Conservation (phyloP, 2,888 invertebrate species). For the Asteroscopus sphinx region DNA sequence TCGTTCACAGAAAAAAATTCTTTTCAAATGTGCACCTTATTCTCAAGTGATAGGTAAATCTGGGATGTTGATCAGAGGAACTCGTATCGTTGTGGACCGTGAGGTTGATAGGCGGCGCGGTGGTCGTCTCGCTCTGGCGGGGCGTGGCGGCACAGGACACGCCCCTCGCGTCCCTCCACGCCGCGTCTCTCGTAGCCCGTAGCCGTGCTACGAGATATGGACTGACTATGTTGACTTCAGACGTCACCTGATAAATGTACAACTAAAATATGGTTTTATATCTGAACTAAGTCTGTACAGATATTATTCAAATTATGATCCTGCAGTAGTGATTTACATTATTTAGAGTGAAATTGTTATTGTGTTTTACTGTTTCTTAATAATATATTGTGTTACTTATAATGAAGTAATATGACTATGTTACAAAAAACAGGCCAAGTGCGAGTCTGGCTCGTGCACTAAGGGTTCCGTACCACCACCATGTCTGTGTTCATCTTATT, state of each 20-base stretch:
- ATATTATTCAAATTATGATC: neutral
- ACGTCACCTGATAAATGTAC: constrained; percentile 38
- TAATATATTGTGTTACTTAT: too few species aligned
- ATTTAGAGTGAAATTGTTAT: too few species aligned
- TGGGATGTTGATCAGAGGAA: constrained; percentile 57
- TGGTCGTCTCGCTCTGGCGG: constrained; percentile 77
- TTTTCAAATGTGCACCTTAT: constrained; percentile 68
- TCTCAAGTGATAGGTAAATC: constrained; percentile 42
- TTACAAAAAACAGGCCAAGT: too few species aligned
- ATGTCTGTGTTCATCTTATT: too few species aligned
- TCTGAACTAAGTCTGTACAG: constrained; percentile 7
- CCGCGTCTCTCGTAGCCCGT: constrained; percentile 59
- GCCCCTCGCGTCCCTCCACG: constrained; percentile 70
- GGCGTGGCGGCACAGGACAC: constrained; percentile 80
- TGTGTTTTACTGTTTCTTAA: too few species aligned
- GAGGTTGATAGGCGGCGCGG: constrained; percentile 79
- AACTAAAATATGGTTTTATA: constrained; percentile 32
- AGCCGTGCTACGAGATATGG: constrained; percentile 57
- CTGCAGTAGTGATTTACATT: too few species aligned
- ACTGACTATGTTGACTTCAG: constrained; percentile 55
- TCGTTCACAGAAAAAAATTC: constrained; percentile 9
- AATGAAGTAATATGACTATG: too few species aligned
- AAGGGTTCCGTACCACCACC: too few species aligned
- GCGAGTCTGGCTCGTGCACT: too few species aligned
- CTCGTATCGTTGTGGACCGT: constrained; percentile 62